These are phyloP conservation scores for Selene dorsalis DNA, from an alignment of 2,797 vertebrate genomes.

Conservation along the genomic window DNA sequence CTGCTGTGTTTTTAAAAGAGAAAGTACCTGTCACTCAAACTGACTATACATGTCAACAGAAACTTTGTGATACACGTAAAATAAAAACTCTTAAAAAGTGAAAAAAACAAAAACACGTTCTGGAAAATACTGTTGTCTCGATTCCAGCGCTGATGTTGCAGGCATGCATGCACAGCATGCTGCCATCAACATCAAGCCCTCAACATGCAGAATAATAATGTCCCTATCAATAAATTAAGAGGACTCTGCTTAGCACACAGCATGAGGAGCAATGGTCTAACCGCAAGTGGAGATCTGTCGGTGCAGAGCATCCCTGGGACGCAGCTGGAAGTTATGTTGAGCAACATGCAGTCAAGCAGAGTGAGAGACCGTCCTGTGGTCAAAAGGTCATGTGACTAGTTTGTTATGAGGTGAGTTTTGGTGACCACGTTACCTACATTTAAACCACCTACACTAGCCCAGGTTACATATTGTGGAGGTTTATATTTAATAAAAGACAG, in stretches of 20 bases:
- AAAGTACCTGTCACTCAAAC: background rate
- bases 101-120: background rate
- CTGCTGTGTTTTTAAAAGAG: background rate
- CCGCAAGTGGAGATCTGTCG: slow-evolving; percentile 4
- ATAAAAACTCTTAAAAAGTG: background rate
- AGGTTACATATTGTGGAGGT: background rate
- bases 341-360: background rate
- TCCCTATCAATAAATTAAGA: slow-evolving; percentile 62
- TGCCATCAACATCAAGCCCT: slow-evolving; percentile 40
- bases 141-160: background rate
- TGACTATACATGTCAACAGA: background rate
- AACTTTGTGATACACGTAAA: background rate
- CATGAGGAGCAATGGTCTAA: background rate
- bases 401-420: background rate
- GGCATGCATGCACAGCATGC: slow-evolving; percentile 2
- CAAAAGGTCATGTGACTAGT: slow-evolving; percentile 15
- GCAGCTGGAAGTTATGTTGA: slow-evolving; percentile 30
- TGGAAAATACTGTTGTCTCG: background rate
- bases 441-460: background rate
- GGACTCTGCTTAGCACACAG: slow-evolving; percentile 27
- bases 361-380: background rate
- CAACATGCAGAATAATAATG: slow-evolving; percentile 67
- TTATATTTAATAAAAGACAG: background rate
- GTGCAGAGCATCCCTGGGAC: background rate
- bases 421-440: background rate